Conservation (phyloP, 2,797 vertebrate genomes). For the Notolepis coatsorum region DNA sequence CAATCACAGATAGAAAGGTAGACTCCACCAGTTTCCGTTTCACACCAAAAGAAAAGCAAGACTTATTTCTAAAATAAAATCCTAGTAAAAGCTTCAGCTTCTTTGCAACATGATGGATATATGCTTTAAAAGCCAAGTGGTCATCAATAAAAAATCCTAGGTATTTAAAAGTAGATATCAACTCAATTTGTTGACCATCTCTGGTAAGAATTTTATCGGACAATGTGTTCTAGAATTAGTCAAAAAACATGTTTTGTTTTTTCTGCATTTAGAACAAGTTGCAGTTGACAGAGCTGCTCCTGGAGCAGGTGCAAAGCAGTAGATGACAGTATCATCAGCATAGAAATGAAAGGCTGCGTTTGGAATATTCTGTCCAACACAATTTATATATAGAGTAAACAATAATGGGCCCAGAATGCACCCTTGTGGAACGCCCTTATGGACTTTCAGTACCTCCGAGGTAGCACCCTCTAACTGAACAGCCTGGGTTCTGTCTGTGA, state of each 20-base stretch:
- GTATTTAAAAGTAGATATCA: constrained; percentile 21
- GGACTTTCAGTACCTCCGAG: too few species aligned
- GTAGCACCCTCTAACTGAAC: too few species aligned
- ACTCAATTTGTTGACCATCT: constrained; percentile 13
- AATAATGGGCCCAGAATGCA: too few species aligned
- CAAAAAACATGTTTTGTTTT: constrained; percentile 9
- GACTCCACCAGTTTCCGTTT: constrained; percentile 4
- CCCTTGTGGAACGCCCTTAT: too few species aligned
- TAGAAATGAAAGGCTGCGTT: too few species aligned
- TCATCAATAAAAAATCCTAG: constrained; percentile 13
- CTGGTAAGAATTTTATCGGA: background rate
- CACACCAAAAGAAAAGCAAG: background rate
- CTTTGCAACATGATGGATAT: background rate
- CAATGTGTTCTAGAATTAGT: background rate
- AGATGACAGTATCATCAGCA: too few species aligned
- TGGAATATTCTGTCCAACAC: too few species aligned
- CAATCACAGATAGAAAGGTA: background rate
- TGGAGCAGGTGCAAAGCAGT: too few species aligned
- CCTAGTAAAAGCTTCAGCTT: background rate
- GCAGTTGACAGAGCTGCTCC: background rate
- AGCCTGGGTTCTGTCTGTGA: too few species aligned
- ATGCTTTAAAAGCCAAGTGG: background rate
- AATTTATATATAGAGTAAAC: too few species aligned
- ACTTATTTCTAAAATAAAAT: too few species aligned
- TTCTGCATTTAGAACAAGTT: constrained; percentile 1